Percentiles rank a stretch among this genome's conserved stretches.
Conservation (phyloP, 23 tunicate genomes). For the Styela plicata region DNA sequence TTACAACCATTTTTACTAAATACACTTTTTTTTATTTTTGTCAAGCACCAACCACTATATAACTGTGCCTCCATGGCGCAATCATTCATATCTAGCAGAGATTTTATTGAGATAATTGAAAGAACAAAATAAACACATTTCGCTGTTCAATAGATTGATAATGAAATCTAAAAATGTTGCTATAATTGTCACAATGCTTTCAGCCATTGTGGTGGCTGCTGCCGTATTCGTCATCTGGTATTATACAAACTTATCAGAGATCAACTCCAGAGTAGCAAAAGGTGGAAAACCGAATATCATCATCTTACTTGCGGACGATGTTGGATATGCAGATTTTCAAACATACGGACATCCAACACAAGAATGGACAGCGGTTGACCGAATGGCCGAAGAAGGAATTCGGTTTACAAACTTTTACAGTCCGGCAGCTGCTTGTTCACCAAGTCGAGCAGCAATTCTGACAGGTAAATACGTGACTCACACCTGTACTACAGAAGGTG, state of each 20-base stretch:
- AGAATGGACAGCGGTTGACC: slow-evolving; percentile 48
- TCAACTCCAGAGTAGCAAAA: neutral
- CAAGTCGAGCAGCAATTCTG: slow-evolving; percentile 61
- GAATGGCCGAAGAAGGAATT: slow-evolving; percentile 53
- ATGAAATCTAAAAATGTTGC: neutral
- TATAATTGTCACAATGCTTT: neutral
- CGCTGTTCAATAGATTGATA: too few species aligned
- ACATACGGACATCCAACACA: slow-evolving; percentile 67
- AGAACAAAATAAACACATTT: too few species aligned
- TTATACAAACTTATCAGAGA: neutral
- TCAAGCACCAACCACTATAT: too few species aligned
- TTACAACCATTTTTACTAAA: too few species aligned
- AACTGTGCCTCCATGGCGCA: too few species aligned
- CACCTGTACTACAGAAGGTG: too few species aligned
- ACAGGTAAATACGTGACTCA: too few species aligned
- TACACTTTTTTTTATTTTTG: too few species aligned
- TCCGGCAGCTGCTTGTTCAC: slow-evolving; percentile 48
- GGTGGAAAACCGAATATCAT: neutral
- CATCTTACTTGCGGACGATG: neutral
- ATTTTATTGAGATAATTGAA: too few species aligned
- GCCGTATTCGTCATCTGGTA: neutral
- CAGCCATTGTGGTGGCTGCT: neutral
- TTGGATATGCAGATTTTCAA: slow-evolving; percentile 55
- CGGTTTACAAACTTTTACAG: slow-evolving; percentile 62
- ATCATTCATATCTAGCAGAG: too few species aligned